These are phyloP conservation scores for Grus americana DNA, from an alignment of 2,113 vertebrate genomes.

Conservation along the genomic window DNA sequence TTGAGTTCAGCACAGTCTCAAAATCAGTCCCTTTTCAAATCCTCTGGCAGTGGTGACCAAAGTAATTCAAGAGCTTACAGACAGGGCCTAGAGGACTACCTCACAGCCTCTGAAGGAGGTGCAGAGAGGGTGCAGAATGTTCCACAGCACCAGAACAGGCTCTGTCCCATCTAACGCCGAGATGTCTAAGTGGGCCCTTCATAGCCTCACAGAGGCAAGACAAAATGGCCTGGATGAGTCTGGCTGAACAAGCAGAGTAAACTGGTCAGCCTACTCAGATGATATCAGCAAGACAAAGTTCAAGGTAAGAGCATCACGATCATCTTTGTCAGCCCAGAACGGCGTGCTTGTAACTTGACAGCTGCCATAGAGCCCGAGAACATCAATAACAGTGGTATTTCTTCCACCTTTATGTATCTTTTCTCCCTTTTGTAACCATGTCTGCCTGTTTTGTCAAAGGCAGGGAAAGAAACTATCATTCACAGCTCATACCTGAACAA, in stretches of 20 bases:
- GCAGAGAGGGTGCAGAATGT: neutral
- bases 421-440: conserved; percentile 37
- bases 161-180: neutral
- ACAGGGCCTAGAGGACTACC: neutral
- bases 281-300: neutral
- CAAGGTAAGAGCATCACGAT: neutral
- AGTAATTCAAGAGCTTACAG: neutral
- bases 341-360: neutral
- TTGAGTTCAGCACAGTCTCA: neutral
- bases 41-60: neutral
- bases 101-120: neutral
- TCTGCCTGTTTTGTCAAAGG: conserved; percentile 37
- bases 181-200: neutral
- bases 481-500: conserved; percentile 52
- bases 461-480: conserved; percentile 44
- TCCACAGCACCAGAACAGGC: neutral
- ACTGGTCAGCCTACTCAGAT: neutral
- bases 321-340: neutral
- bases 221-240: neutral
- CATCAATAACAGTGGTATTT: neutral
- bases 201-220: neutral
- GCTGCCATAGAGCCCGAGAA: conserved; percentile 2
- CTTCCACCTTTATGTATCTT: conserved; percentile 2
- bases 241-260: neutral
- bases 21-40: neutral